Evolutionary conservation across 2,797 vertebrate species (phyloP).

Genomic region (Chaetophractus vellerosus): DNA sequence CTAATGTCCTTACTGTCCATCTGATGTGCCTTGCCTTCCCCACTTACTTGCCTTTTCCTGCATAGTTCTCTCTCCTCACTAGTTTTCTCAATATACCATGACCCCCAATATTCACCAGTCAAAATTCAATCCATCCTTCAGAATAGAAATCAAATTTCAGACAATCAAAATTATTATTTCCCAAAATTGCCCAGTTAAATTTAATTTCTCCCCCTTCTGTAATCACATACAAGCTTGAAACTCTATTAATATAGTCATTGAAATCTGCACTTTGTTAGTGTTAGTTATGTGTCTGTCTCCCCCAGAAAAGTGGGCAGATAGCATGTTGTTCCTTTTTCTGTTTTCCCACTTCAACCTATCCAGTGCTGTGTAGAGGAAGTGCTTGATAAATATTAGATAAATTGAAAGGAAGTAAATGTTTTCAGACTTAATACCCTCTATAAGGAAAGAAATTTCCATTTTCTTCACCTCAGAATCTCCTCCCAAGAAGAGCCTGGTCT

Average conservation of each 20-base stretch:
- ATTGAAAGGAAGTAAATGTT: conserved; percentile 40
- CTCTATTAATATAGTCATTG: neutral
- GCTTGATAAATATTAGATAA: neutral
- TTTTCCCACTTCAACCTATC: neutral
- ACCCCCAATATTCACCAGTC: neutral
- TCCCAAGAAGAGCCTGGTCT: neutral
- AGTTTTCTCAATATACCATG: neutral
- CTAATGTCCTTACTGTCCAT: neutral
- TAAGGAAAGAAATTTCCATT: neutral
- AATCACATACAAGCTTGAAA: neutral
- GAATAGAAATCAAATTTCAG: neutral
- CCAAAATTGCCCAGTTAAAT: neutral
- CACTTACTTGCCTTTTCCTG: neutral
- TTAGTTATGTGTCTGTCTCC: neutral
- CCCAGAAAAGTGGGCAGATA: neutral
- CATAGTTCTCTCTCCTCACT: neutral
- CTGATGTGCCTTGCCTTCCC: neutral
- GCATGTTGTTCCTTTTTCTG: neutral
- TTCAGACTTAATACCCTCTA: neutral
- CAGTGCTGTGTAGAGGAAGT: conserved; percentile 2
- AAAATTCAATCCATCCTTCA: conserved; percentile 19
- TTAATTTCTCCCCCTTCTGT: neutral
- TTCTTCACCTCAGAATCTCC: neutral
- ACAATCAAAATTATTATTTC: neutral
- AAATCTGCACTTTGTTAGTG: neutral